phyloP scores from a whole-genome alignment of 1,140 invertebrate genomes.

The Caligus rogercresseyi region DNA sequence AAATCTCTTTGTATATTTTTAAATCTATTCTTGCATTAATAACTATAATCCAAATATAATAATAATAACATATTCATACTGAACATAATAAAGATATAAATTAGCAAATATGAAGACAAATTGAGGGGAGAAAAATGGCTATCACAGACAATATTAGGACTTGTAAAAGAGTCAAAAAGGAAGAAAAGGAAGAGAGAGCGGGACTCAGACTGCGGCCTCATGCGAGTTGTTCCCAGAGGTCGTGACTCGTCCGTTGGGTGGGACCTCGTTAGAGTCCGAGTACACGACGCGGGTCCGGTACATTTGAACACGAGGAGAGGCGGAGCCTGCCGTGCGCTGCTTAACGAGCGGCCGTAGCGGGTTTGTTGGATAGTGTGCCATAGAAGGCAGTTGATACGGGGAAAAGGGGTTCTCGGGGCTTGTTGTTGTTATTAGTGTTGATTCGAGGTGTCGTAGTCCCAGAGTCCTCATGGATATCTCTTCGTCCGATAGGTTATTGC shows the following conservation, averaged over 20 bases:
- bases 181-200: too few relatives aligned
- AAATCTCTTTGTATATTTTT: too few relatives aligned
- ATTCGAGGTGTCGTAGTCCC: not conserved
- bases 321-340: not conserved
- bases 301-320: not conserved
- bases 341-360: conserved; percentile 1
- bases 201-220: not conserved
- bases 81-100: too few relatives aligned
- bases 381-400: not conserved
- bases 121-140: too few relatives aligned
- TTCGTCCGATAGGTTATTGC: not conserved
- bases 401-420: not conserved
- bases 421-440: too few relatives aligned
- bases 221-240: not conserved
- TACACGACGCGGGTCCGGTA: conserved; percentile 1
- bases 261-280: not conserved
- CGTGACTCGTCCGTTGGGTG: not conserved
- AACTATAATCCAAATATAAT: too few relatives aligned
- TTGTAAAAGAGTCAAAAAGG: too few relatives aligned
- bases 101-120: too few relatives aligned
- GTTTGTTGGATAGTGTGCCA: not conserved
- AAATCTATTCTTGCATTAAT: too few relatives aligned
- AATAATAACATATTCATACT: too few relatives aligned
- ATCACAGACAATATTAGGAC: too few relatives aligned
- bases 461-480: not conserved